Evolutionary conservation across 2,888 invertebrate species (phyloP), one percentile per base, ranked within the genome.

Genomic region (Epirrhoe tristata): DNA sequence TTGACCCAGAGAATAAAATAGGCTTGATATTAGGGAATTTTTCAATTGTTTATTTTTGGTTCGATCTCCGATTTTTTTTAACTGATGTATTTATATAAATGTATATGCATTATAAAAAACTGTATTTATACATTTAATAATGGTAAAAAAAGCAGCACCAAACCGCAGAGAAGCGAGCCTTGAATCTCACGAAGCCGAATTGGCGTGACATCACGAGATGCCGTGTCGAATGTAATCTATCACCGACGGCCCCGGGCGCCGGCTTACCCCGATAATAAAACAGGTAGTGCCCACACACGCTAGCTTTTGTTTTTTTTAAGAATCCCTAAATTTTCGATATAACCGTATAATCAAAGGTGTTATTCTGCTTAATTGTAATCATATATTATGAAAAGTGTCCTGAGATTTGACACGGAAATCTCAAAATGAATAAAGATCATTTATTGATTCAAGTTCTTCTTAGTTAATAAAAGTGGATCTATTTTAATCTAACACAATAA

Each of bases 181-280:
- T 43, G n/a, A 52, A 55, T 63, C 63, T 57, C 56, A 55, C 43
- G 32, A 53, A 58, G 56, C 53, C 84, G 86, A 91, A 91, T 93
- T 89, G 90, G 91, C 93, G 88, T 92, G 91, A 91, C 92, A 91
- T 88, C 89, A 89, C 85, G 91, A 91, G 90, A 88, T 91, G 84
- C 88, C 92, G 92, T 91, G 90, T 87, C 93, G 86, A 91, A 93
- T 93, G 90, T 91, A 93, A 93, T 93, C 93, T 93, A 93, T 93
- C 92, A 93, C 93, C 90, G 84, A 70, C 73, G 69, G 87, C 89
- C 90, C 74, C 82, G 80, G 91, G 91, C 92, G 93, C 90, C 91
- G 89, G 67, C 71, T 77, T 77, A 72, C 74, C 75, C 75, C 77
- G 75, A 75, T 78, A 79, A 84, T 81, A 85, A 87, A 86, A 88